Evolutionary conservation across 2,113 vertebrate species (phyloP).

Genomic region (Urocitellus parryii): DNA sequence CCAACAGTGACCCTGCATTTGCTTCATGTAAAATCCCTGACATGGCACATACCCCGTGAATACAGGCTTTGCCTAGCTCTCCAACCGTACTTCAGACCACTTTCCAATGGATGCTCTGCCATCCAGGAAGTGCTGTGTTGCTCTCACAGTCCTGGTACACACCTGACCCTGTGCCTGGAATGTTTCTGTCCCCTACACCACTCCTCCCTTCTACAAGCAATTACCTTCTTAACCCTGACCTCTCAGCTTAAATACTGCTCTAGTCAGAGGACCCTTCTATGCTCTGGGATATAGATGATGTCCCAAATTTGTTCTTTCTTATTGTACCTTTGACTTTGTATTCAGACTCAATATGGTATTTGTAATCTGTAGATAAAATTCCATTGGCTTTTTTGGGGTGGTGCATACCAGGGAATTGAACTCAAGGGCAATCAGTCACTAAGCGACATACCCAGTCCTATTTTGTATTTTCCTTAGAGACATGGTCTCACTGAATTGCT

Average conservation of each 20-base stretch:
- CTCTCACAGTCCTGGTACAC: background rate
- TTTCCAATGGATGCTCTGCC: background rate
- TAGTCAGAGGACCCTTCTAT: background rate
- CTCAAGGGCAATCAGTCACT: too few species aligned
- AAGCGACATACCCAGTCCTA: too few species aligned
- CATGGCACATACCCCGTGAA: accelerated
- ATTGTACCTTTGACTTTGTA: background rate
- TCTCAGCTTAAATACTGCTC: background rate
- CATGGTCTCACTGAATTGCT: too few species aligned
- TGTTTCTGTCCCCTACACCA: background rate
- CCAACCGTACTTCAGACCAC: background rate
- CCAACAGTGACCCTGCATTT: background rate
- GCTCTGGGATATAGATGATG: background rate
- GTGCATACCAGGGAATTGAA: too few species aligned
- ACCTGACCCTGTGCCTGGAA: background rate
- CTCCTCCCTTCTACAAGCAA: background rate
- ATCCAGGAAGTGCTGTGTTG: background rate
- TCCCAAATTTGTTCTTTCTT: background rate
- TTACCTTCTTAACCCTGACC: background rate
- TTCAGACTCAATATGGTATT: background rate
- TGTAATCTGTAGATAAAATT: background rate
- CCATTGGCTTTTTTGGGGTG: background rate
- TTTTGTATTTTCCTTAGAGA: too few species aligned
- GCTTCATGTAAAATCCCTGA: background rate
- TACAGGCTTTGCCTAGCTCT: background rate